A percentile compares a stretch with the other conserved stretches of the same genome.
Conservation (phyloP, 2,888 invertebrate species). For the Leptopilina syphax region DNA sequence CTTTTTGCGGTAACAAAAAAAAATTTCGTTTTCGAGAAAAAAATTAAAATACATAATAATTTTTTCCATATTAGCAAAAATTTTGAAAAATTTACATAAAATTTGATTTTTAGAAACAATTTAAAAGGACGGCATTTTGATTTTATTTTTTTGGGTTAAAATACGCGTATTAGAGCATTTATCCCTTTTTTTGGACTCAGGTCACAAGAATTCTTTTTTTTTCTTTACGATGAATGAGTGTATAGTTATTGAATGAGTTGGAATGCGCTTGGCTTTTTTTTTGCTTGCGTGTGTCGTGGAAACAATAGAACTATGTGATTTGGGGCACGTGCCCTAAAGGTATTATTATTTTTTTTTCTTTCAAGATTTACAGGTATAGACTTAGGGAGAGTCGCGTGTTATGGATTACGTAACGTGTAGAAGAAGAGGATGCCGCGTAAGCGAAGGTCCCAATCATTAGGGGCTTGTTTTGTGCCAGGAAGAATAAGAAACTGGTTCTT, state of each 20-base stretch:
- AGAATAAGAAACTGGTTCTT: slow-evolving; percentile 31
- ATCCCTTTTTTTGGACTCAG: not conserved
- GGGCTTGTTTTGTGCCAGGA: slow-evolving; percentile 7
- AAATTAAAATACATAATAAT: no score
- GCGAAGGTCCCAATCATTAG: slow-evolving; percentile 10
- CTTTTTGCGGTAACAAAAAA: no score
- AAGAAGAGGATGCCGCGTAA: not conserved
- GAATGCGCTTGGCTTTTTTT: no score
- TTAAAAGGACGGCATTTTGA: no score
- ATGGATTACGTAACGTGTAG: slow-evolving; percentile 12
- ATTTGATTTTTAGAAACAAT: no score
- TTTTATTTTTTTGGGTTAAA: not conserved
- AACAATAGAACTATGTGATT: slow-evolving; percentile 14
- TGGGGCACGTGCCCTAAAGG: slow-evolving; percentile 33
- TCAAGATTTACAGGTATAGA: slow-evolving; percentile 26
- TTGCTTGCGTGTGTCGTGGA: not conserved
- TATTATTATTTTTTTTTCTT: not conserved
- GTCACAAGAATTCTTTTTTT: not conserved
- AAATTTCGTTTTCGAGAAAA: no score
- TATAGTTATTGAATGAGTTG: no score
- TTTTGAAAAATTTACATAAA: no score
- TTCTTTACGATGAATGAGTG: no score
- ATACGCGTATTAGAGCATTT: not conserved
- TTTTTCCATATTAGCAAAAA: no score
- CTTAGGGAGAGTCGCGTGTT: slow-evolving; percentile 6